These are phyloP conservation scores for Arnoldichthys spilopterus DNA, from an alignment of 2,797 vertebrate genomes.

Conservation along the genomic window DNA sequence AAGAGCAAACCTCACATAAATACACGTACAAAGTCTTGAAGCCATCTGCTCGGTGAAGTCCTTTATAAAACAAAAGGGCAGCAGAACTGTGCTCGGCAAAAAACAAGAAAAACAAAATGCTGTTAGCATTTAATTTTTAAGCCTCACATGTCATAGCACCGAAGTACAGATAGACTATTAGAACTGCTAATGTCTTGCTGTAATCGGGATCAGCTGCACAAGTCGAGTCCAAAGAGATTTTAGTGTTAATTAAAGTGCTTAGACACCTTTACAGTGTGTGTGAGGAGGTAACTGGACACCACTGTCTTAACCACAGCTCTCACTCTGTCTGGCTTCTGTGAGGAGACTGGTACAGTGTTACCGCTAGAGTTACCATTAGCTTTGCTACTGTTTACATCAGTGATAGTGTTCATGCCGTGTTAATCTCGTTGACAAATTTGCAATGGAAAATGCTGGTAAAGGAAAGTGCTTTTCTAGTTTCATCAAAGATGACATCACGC, in stretches of 20 bases:
- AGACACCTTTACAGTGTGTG: constrained; percentile 77
- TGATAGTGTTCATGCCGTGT: background rate
- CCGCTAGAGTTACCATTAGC: background rate
- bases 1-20: constrained; percentile 29
- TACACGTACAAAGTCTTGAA: constrained; percentile 1
- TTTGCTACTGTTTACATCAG: background rate
- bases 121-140: background rate
- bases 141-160: constrained; percentile 7
- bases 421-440: no score
- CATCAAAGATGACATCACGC: no score
- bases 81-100: background rate
- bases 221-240: constrained; percentile 69
- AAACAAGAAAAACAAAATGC: background rate
- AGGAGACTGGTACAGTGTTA: background rate
- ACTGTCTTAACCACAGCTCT: constrained; percentile 79
- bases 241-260: constrained; percentile 88
- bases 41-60: constrained; percentile 11
- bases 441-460: no score
- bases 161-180: constrained; percentile 15
- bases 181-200: background rate
- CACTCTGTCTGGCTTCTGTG: constrained; percentile 69
- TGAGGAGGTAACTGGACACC: constrained; percentile 83
- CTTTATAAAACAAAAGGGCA: background rate
- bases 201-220: constrained; percentile 59
- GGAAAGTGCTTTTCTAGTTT: no score